phyloP scores from a whole-genome alignment of 2,797 vertebrate species.

The Pelochelys cantorii region DNA sequence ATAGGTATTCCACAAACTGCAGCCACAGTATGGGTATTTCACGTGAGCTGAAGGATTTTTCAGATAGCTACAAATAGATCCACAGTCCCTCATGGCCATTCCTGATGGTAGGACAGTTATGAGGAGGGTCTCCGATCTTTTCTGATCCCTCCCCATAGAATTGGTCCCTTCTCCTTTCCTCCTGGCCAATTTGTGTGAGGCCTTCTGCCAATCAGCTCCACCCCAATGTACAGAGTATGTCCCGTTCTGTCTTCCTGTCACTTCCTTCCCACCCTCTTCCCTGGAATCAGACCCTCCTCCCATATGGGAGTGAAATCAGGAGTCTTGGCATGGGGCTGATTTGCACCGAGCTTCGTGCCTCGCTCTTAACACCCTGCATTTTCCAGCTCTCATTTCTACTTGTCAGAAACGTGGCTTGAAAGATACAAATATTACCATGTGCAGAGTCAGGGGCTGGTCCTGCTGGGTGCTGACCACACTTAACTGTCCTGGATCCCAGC shows the following conservation, averaged over 20 bases:
- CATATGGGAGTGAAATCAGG: not conserved
- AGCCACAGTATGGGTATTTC: not conserved
- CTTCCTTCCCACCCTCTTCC: not conserved
- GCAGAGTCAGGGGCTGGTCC: not conserved
- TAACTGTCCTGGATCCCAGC: not conserved
- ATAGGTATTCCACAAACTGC: not conserved
- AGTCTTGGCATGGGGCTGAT: not conserved
- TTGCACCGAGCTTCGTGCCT: not conserved
- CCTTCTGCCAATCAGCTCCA: not conserved
- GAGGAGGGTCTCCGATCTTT: not conserved
- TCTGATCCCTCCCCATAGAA: not conserved
- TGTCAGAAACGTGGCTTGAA: not conserved
- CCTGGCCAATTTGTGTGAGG: not conserved
- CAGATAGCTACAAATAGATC: constrained; percentile 17
- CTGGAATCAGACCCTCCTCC: not conserved
- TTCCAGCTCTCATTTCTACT: not conserved
- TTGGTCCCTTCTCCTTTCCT: not conserved
- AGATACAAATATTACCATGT: not conserved
- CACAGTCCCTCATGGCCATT: not conserved
- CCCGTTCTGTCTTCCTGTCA: not conserved
- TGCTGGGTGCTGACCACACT: not conserved
- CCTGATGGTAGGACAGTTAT: not conserved
- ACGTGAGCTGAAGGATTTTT: not conserved
- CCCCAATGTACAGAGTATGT: not conserved
- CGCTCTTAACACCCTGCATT: not conserved